phyloP scores from a whole-genome alignment of 2,797 vertebrate genomes.

The Parauchenoglanis ngamensis region DNA sequence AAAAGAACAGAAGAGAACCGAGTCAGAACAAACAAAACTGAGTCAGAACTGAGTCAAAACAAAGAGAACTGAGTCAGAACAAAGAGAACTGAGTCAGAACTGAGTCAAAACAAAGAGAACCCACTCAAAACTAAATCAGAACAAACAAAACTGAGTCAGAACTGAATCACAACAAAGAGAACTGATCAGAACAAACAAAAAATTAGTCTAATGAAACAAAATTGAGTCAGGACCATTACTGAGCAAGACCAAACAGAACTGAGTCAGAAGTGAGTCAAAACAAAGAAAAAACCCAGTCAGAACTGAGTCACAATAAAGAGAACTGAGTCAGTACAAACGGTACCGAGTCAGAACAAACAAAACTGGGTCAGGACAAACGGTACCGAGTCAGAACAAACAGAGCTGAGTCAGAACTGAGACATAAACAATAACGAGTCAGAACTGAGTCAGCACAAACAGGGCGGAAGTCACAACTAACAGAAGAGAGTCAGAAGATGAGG shows the following conservation, averaged over 20 bases:
- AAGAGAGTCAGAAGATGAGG: background rate
- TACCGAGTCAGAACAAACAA: background rate
- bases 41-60: background rate
- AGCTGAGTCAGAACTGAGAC: background rate
- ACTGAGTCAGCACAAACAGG: background rate
- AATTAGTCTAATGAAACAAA: background rate
- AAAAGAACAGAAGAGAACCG: slow-evolving; percentile 18
- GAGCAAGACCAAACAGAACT: background rate
- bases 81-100: background rate
- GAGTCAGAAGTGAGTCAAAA: background rate
- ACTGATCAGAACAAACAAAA: background rate
- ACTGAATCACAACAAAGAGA: background rate
- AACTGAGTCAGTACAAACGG: background rate
- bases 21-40: background rate
- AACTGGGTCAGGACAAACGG: background rate
- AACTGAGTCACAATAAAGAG: background rate
- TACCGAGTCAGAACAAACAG: background rate
- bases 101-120: background rate
- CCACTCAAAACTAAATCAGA: background rate
- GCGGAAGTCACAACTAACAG: background rate
- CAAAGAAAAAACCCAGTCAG: too few relatives aligned
- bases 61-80: background rate
- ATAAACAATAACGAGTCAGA: too few relatives aligned
- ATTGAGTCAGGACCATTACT: background rate
- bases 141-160: background rate